Evolutionary conservation across 2,888 invertebrate species (phyloP).

Genomic region (Clistopyga incitator): DNA sequence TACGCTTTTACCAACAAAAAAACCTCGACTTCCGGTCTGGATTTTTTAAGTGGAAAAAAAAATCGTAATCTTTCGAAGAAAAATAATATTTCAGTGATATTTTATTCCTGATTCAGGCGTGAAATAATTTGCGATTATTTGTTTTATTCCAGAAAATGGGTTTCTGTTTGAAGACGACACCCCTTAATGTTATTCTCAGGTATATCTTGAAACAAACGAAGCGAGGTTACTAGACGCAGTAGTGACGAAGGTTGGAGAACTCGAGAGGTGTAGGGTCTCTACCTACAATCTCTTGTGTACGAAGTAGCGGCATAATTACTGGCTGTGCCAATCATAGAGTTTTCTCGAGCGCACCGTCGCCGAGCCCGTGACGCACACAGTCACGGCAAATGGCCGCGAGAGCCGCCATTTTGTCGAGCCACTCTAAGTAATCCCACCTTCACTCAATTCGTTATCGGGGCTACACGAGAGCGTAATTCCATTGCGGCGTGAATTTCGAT

Average conservation of each 20-base stretch:
- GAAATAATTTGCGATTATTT: background rate
- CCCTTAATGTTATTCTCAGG: slow-evolving; percentile 1
- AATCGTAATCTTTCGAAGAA: too few relatives aligned
- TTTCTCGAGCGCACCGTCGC: slow-evolving; percentile 17
- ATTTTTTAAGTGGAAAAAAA: too few relatives aligned
- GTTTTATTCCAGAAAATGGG: background rate
- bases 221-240: slow-evolving; percentile 10
- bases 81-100: too few relatives aligned
- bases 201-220: slow-evolving; percentile 19
- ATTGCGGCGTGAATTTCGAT: background rate
- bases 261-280: slow-evolving; percentile 23
- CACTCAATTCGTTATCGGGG: slow-evolving; percentile 26
- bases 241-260: slow-evolving; percentile 21
- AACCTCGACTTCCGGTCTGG: too few relatives aligned
- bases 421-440: slow-evolving; percentile 32
- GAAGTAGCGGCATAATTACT: slow-evolving; percentile 29
- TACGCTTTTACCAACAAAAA: too few relatives aligned
- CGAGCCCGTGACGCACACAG: slow-evolving; percentile 20
- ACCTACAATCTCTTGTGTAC: slow-evolving; percentile 1
- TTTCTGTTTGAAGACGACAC: background rate
- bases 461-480: slow-evolving; percentile 20
- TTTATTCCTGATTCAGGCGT: background rate
- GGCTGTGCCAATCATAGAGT: slow-evolving; percentile 40
- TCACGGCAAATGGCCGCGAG: slow-evolving; percentile 1
- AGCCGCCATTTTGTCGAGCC: background rate